Conservation (phyloP, 2,113 vertebrate genomes). For the Cheilinus undulatus region DNA sequence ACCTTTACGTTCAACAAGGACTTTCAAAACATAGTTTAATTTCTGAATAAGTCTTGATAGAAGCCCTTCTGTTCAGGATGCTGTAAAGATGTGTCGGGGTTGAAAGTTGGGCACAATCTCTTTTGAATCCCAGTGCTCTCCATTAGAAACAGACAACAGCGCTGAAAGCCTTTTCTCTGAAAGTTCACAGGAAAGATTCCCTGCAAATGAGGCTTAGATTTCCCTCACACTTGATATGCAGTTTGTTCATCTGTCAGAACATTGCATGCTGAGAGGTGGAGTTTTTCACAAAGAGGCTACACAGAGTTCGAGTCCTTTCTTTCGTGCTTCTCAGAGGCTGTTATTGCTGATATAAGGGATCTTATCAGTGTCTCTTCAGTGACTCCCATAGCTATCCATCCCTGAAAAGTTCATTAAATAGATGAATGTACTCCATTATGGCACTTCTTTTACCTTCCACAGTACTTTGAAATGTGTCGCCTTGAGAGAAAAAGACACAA, state of each 20-base stretch:
- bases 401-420: constrained; percentile 53
- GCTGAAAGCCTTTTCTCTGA: constrained; percentile 23
- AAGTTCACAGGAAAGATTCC: constrained; percentile 7
- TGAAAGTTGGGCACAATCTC: constrained; percentile 30
- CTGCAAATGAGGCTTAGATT: constrained; percentile 21
- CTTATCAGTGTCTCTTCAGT: constrained; percentile 51
- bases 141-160: constrained; percentile 38
- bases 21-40: constrained; percentile 37
- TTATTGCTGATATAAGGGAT: constrained; percentile 81
- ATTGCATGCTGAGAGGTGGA: constrained; percentile 55
- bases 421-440: constrained; percentile 45
- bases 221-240: constrained; percentile 19
- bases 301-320: constrained; percentile 34
- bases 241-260: constrained; percentile 35
- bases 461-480: constrained; percentile 41
- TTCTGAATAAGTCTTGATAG: constrained; percentile 55
- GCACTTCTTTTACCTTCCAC: constrained; percentile 25
- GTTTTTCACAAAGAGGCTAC: constrained; percentile 25
- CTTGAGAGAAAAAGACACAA: constrained; percentile 54
- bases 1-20: not conserved
- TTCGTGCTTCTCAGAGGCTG: constrained; percentile 40
- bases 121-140: constrained; percentile 23
- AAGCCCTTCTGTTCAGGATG: constrained; percentile 74
- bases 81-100: constrained; percentile 34
- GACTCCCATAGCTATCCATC: constrained; percentile 19